Evolutionary conservation across 2,113 vertebrate species (phyloP).

Genomic region (Neoarius graeffei): DNA sequence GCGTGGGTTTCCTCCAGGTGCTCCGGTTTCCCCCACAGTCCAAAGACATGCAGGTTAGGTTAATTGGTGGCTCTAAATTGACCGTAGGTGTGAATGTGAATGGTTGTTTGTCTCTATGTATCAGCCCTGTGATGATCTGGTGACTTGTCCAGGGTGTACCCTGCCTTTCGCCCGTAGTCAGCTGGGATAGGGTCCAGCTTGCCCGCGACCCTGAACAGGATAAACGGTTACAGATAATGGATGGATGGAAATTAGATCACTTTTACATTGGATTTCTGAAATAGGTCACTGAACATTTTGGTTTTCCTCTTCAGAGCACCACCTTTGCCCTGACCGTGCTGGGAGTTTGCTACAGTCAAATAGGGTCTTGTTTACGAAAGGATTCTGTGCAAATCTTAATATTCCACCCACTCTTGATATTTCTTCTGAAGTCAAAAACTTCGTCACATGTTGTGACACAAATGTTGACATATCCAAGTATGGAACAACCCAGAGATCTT

Average conservation of each 20-base stretch:
- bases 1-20: too few species aligned
- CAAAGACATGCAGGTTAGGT: too few species aligned
- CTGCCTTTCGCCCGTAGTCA: too few species aligned
- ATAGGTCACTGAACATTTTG: not conserved
- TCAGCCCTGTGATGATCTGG: too few species aligned
- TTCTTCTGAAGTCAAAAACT: not conserved
- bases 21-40: too few species aligned
- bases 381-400: not conserved
- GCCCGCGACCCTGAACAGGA: too few species aligned
- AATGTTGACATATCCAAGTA: not conserved
- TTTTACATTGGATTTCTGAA: not conserved
- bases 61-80: too few species aligned
- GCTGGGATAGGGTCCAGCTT: too few species aligned
- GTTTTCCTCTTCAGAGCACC: not conserved
- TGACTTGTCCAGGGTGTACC: too few species aligned
- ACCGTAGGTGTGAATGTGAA: too few species aligned
- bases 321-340: not conserved
- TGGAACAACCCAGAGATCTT: not conserved
- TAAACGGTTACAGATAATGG: too few species aligned
- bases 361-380: not conserved
- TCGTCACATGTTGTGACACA: not conserved
- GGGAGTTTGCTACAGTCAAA: not conserved
- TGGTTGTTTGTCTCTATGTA: too few species aligned
- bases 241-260: not conserved
- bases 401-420: not conserved